Conservation (phyloP, 2,888 invertebrate species). For the Acanthosepion lycidas region DNA sequence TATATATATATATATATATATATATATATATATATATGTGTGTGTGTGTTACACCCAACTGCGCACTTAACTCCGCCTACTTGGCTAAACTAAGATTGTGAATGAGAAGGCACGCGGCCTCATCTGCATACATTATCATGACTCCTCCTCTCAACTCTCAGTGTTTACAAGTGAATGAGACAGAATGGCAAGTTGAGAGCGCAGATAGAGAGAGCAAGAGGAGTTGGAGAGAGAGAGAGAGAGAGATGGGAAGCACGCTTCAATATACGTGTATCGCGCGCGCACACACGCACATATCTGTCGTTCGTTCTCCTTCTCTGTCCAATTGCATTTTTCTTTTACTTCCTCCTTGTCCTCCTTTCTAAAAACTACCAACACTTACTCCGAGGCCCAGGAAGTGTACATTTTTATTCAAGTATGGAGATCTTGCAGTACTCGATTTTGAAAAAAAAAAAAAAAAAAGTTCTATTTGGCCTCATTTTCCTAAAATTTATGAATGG, state of each 20-base stretch:
- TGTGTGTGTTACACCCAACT: too few species aligned
- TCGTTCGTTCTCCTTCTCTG: not conserved
- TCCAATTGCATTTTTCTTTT: not conserved
- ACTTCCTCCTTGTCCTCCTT: not conserved
- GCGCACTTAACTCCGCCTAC: not conserved
- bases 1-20: not conserved
- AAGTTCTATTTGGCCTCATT: not conserved
- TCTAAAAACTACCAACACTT: not conserved
- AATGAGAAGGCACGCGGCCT: conserved; percentile 22
- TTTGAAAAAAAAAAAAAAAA: not conserved
- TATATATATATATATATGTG: too few species aligned
- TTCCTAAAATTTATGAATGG: conserved; percentile 23
- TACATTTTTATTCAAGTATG: not conserved
- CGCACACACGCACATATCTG: too few species aligned
- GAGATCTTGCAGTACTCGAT: not conserved
- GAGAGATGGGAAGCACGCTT: not conserved
- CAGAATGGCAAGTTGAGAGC: not conserved
- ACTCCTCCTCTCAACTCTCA: not conserved
- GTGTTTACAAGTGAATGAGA: not conserved
- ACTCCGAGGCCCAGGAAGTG: not conserved
- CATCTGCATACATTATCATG: not conserved
- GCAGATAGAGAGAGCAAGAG: not conserved
- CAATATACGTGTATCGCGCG: too few species aligned
- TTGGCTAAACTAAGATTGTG: not conserved
- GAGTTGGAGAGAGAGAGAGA: too few species aligned